These are phyloP conservation scores for Priocnemis perturbator DNA, from an alignment of 2,888 invertebrate genomes.

Conservation along the genomic window DNA sequence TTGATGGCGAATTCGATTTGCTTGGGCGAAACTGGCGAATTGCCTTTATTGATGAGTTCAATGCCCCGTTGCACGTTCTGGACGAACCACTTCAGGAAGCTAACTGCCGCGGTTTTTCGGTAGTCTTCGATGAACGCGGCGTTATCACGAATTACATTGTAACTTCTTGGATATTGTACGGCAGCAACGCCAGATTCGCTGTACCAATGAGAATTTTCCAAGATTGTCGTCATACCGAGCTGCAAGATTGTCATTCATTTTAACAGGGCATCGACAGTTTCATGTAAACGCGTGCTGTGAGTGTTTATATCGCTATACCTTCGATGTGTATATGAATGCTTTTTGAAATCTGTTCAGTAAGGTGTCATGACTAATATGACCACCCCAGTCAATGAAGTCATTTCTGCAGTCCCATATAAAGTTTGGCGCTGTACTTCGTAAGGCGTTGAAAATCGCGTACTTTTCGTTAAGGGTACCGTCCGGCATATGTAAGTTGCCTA, in stretches of 20 bases:
- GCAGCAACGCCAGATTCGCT: slow-evolving; percentile 77
- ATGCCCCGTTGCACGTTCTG: slow-evolving; percentile 48
- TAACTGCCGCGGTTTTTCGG: slow-evolving; percentile 86
- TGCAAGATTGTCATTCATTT: slow-evolving; percentile 22
- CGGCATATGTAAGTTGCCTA: slow-evolving; percentile 52
- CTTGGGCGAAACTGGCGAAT: slow-evolving; percentile 14
- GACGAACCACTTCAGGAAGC: slow-evolving; percentile 82
- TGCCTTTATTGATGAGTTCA: slow-evolving; percentile 38
- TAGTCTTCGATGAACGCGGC: slow-evolving; percentile 84
- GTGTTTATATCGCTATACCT: slow-evolving; percentile 42
- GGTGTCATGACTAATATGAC: slow-evolving; percentile 54
- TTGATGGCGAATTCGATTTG: slow-evolving; percentile 82
- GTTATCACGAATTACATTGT: slow-evolving; percentile 77
- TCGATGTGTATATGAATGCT: slow-evolving; percentile 64
- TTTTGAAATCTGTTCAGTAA: slow-evolving; percentile 62
- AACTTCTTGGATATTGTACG: slow-evolving; percentile 84
- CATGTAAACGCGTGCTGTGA: background rate
- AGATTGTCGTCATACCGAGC: slow-evolving; percentile 64
- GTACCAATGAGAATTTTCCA: slow-evolving; percentile 81
- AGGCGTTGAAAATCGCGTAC: slow-evolving; percentile 54
- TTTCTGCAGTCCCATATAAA: slow-evolving; percentile 67
- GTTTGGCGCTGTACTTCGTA: slow-evolving; percentile 58
- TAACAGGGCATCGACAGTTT: background rate
- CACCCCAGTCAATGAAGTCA: slow-evolving; percentile 65
- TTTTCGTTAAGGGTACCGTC: slow-evolving; percentile 61